phyloP scores from a whole-genome alignment of 2,888 invertebrate species.

The Trachelus stipa region DNA sequence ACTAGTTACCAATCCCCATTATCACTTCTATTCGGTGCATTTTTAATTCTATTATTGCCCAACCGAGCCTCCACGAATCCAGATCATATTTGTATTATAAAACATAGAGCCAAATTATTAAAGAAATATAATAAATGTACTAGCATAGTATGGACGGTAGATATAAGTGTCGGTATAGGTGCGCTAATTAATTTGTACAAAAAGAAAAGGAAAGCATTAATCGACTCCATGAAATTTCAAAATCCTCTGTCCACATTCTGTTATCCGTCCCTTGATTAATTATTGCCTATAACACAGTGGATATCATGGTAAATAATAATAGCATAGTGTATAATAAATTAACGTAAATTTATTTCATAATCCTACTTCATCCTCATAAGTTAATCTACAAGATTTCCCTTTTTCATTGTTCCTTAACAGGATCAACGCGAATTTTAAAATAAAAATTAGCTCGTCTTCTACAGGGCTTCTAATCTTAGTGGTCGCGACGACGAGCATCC shows the following conservation, averaged over 20 bases:
- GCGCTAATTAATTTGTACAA: background rate
- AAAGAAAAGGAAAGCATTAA: background rate
- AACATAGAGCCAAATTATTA: background rate
- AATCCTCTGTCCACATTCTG: background rate
- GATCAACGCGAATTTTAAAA: background rate
- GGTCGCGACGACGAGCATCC: background rate
- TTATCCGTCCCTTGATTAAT: background rate
- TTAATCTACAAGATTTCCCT: background rate
- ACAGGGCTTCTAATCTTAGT: conserved; percentile 37
- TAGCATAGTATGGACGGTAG: background rate
- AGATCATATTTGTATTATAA: background rate
- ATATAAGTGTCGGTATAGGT: background rate
- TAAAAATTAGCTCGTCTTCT: conserved; percentile 42
- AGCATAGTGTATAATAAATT: background rate
- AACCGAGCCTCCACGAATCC: too few species aligned
- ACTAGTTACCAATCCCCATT: background rate
- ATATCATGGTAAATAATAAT: background rate
- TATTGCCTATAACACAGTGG: background rate
- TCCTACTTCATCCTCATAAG: background rate
- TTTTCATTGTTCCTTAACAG: background rate
- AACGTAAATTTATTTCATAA: background rate
- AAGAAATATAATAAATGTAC: background rate
- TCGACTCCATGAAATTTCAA: background rate
- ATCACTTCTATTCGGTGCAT: background rate
- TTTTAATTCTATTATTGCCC: background rate